Evolutionary conservation across 2,888 invertebrate species (phyloP).

Genomic region (Cynaeus angustus): DNA sequence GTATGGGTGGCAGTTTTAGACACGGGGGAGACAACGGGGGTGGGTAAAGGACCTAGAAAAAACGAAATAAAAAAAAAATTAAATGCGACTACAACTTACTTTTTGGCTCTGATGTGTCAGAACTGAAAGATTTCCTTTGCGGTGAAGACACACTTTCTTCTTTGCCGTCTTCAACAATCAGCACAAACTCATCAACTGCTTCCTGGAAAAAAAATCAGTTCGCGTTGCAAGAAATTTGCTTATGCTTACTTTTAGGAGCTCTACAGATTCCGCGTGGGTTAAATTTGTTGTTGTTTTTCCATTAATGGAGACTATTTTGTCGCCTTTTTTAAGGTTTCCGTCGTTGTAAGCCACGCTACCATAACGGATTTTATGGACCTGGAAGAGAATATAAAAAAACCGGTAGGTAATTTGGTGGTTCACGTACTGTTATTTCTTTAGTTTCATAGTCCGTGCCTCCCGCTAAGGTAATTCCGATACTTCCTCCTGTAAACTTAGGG

Average conservation of each 20-base stretch:
- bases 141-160: conserved; percentile 43
- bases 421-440: conserved; percentile 90
- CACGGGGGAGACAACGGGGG: conserved; percentile 22
- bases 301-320: conserved; percentile 90
- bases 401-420: not conserved
- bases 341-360: conserved; percentile 92
- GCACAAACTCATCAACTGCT: conserved; percentile 84
- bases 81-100: conserved; percentile 41
- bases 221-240: not conserved
- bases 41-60: conserved; percentile 23
- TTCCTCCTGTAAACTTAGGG: conserved; percentile 80
- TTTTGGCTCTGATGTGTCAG: conserved; percentile 40
- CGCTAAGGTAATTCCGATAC: conserved; percentile 90
- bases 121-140: conserved; percentile 59
- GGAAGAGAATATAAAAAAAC: conserved; percentile 36
- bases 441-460: conserved; percentile 94
- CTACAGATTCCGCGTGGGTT: conserved; percentile 90
- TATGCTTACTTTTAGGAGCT: conserved; percentile 85
- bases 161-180: conserved; percentile 75
- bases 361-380: conserved; percentile 90
- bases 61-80: not conserved
- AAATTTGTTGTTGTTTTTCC: conserved; percentile 87
- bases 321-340: conserved; percentile 89
- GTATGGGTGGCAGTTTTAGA: conserved; percentile 58
- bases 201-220: conserved; percentile 72